phyloP scores from a whole-genome alignment of 1,140 invertebrate species.

The Medauroidea extradentata region DNA sequence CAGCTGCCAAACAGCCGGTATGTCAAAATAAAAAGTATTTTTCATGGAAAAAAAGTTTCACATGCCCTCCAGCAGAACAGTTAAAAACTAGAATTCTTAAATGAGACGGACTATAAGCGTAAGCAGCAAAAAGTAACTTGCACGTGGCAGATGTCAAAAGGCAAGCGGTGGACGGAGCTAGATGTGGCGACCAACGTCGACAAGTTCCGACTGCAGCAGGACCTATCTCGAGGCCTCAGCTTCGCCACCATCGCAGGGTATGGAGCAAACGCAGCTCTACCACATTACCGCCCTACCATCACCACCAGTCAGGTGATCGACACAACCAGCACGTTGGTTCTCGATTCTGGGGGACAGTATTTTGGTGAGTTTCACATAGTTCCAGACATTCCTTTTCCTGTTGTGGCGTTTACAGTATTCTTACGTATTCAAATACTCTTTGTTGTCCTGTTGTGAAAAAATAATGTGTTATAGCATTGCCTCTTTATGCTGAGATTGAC shows the following conservation, averaged over 20 bases:
- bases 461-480: neutral
- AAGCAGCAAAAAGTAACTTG: too few species aligned
- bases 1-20: too few species aligned
- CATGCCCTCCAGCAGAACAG: too few species aligned
- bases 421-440: neutral
- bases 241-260: conserved; percentile 89
- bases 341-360: conserved; percentile 63
- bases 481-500: too few species aligned
- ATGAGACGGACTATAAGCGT: too few species aligned
- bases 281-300: conserved; percentile 81
- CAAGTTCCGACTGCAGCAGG: conserved; percentile 62
- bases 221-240: conserved; percentile 63
- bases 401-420: too few species aligned
- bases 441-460: neutral
- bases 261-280: conserved; percentile 82
- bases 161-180: conserved; percentile 59
- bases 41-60: too few species aligned
- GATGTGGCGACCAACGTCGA: conserved; percentile 61
- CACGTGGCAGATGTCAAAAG: conserved; percentile 2
- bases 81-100: too few species aligned
- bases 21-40: too few species aligned
- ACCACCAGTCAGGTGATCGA: conserved; percentile 68
- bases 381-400: too few species aligned
- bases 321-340: conserved; percentile 36
- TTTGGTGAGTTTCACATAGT: conserved; percentile 37